A percentile compares a stretch with the other conserved stretches of the same genome.
These are phyloP conservation scores for Holotrichia oblita DNA, from an alignment of 1,140 invertebrate genomes.

Conservation along the genomic window DNA sequence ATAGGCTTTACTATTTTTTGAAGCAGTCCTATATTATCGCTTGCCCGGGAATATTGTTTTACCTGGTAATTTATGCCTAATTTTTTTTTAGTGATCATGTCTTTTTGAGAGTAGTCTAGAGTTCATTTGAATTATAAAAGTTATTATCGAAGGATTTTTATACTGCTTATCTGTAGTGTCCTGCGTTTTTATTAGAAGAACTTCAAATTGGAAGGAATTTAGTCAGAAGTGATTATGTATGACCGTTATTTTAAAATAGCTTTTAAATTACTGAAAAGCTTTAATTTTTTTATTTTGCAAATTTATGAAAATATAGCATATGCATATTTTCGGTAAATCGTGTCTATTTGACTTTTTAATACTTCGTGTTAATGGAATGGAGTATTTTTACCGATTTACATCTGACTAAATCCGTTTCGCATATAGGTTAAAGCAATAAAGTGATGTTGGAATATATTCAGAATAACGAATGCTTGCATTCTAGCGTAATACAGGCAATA, in stretches of 20 bases:
- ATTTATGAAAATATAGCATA: background rate
- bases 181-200: no score
- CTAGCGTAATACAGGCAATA: background rate
- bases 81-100: no score
- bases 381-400: background rate
- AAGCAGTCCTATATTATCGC: no score
- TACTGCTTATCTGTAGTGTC: no score
- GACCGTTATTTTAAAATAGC: background rate
- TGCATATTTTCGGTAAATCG: background rate
- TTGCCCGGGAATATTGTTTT: no score
- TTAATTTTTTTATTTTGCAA: background rate
- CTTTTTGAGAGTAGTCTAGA: no score
- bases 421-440: constrained; percentile 21
- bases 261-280: background rate
- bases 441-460: background rate
- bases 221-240: background rate
- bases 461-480: background rate
- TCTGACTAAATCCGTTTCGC: background rate
- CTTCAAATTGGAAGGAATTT: background rate
- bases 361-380: background rate
- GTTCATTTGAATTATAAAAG: no score
- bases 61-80: no score
- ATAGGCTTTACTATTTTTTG: no score
- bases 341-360: background rate
- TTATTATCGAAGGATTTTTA: no score